Percentiles rank a stretch among this genome's conserved stretches.
phyloP scores from a whole-genome alignment of 2,888 invertebrate species.

The Tolmerus cingulatus region DNA sequence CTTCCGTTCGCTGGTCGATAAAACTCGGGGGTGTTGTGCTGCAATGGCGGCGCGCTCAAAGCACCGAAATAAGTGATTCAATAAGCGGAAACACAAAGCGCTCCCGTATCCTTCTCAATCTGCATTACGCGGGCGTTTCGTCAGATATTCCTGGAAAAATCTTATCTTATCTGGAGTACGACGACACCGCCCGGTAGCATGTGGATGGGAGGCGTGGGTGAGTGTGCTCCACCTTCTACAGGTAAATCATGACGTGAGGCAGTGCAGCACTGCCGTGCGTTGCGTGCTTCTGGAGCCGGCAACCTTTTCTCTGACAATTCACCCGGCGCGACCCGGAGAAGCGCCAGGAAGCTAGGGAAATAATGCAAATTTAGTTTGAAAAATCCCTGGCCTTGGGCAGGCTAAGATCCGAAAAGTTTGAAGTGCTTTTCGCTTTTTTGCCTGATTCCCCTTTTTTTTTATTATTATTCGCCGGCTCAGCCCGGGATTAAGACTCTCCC shows the following conservation, averaged over 20 bases:
- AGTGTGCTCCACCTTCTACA: not conserved
- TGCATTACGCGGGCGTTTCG: not conserved
- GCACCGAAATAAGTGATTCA: not conserved
- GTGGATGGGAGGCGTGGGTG: not conserved
- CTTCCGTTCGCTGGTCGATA: not conserved
- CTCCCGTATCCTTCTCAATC: not conserved
- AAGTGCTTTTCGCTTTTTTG: constrained; percentile 42
- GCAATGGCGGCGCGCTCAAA: not conserved
- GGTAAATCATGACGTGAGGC: not conserved
- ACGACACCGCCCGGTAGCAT: not conserved
- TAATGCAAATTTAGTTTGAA: constrained; percentile 45
- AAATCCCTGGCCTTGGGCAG: constrained; percentile 43
- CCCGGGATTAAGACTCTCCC: constrained; percentile 17
- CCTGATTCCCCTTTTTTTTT: constrained; percentile 23
- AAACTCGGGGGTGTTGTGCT: not conserved
- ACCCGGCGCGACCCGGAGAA: not conserved
- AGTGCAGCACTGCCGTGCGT: not conserved
- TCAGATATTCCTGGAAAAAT: not conserved
- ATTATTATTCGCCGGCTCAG: not conserved
- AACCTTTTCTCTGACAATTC: not conserved
- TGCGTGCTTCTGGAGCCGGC: not conserved
- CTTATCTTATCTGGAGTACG: not conserved
- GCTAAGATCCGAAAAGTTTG: constrained; percentile 38
- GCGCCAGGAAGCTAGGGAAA: constrained; percentile 20
- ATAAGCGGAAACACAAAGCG: not conserved